phyloP scores from a whole-genome alignment of 2,113 vertebrate species.

The Malurus melanocephalus region DNA sequence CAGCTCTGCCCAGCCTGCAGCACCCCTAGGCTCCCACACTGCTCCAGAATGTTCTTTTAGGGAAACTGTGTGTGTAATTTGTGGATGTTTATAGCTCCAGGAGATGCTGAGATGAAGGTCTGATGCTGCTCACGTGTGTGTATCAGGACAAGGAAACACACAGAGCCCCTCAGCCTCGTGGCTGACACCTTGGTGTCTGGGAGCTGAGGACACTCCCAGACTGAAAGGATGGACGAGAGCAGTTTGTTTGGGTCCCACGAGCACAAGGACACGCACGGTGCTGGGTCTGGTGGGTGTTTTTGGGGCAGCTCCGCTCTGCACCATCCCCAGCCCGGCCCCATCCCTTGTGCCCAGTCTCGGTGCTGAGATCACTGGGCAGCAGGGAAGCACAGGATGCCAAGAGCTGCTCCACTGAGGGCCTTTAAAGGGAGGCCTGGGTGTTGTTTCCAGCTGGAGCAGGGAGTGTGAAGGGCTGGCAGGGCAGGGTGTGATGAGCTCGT shows the following conservation, averaged over 20 bases:
- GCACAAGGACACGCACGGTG: not conserved
- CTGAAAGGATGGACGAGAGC: not conserved
- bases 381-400: not conserved
- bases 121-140: not conserved
- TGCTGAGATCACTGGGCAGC: not conserved
- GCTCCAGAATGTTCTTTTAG: not conserved
- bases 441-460: conserved; percentile 23
- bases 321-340: not conserved
- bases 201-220: not conserved
- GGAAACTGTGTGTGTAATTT: not conserved
- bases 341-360: not conserved
- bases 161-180: accelerated
- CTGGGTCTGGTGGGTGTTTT: not conserved
- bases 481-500: not conserved
- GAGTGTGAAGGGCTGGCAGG: not conserved
- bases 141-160: not conserved
- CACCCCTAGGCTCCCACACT: not conserved
- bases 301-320: not conserved
- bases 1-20: not conserved
- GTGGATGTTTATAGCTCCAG: not conserved
- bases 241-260: not conserved
- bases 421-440: not conserved
- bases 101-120: not conserved
- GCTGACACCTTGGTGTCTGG: not conserved
- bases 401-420: conserved; percentile 9